Percentiles rank a stretch among this genome's conserved stretches.
These are phyloP conservation scores for Oryzias sinensis DNA, from an alignment of 2,797 vertebrate genomes.

Conservation along the genomic window DNA sequence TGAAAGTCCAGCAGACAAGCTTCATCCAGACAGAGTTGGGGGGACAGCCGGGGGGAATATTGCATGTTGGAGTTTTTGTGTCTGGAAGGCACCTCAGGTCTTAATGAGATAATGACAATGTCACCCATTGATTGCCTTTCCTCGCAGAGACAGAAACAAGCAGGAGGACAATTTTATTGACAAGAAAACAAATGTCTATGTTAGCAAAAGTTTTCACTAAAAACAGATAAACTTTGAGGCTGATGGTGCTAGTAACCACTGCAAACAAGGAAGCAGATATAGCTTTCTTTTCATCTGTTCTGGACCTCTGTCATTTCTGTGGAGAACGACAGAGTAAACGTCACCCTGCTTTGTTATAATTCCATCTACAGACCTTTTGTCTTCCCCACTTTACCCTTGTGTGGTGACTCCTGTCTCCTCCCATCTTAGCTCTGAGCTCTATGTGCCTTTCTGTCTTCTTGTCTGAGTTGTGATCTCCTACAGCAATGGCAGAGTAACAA, in stretches of 20 bases:
- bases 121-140: slow-evolving; percentile 64
- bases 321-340: slow-evolving; percentile 15
- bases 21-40: too few relatives aligned
- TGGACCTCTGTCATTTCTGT: slow-evolving; percentile 17
- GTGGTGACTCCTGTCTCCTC: slow-evolving; percentile 10
- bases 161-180: slow-evolving; percentile 46
- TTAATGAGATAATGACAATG: slow-evolving; percentile 56
- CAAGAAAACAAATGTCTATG: slow-evolving; percentile 47
- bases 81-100: too few relatives aligned
- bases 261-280: too few relatives aligned
- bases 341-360: slow-evolving; percentile 2
- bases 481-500: slow-evolving; percentile 29
- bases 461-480: slow-evolving; percentile 47
- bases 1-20: too few relatives aligned
- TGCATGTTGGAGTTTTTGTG: too few relatives aligned
- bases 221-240: too few relatives aligned
- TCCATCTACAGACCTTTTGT: slow-evolving; percentile 28
- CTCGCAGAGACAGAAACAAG: slow-evolving; percentile 32
- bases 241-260: too few relatives aligned
- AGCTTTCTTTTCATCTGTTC: slow-evolving; percentile 9
- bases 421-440: slow-evolving; percentile 3
- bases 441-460: slow-evolving; percentile 12
- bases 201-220: slow-evolving; percentile 40
- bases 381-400: neutral
- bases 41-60: too few relatives aligned